These are phyloP conservation scores for Microplitis demolitor DNA, from an alignment of 1,140 invertebrate species.

Conservation along the genomic window DNA sequence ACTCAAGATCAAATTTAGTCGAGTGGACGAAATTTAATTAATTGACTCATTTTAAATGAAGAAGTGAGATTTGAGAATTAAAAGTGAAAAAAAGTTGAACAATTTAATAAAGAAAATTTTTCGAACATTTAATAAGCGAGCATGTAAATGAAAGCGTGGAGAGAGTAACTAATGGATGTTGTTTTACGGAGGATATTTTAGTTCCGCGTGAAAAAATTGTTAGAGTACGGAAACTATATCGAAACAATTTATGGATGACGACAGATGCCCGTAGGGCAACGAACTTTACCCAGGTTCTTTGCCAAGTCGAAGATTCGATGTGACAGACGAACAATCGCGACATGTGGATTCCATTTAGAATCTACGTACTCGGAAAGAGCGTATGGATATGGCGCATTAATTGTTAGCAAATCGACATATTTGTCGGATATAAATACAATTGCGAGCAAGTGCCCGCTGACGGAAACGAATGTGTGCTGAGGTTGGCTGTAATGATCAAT, in stretches of 20 bases:
- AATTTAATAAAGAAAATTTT: too few species aligned
- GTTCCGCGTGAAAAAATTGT: not conserved
- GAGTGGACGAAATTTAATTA: too few species aligned
- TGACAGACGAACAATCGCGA: constrained; percentile 23
- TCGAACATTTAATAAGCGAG: too few species aligned
- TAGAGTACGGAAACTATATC: not conserved
- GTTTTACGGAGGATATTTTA: not conserved
- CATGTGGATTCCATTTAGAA: constrained; percentile 21
- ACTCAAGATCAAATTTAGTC: too few species aligned
- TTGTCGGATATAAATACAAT: not conserved
- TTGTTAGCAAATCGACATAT: not conserved
- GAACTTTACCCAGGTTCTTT: constrained; percentile 15
- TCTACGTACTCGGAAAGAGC: not conserved
- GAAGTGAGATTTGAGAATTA: too few species aligned
- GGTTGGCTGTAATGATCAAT: too few species aligned
- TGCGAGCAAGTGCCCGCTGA: too few species aligned
- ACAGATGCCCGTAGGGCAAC: constrained; percentile 12
- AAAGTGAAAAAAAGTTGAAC: too few species aligned
- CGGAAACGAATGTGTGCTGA: too few species aligned
- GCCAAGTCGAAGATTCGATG: constrained; percentile 22
- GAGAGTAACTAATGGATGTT: not conserved
- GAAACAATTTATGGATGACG: not conserved
- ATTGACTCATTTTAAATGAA: too few species aligned
- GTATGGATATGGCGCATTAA: not conserved
- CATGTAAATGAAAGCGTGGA: not conserved